Base-by-base conservation (phyloP, 2,797 vertebrate species). In the Gobio occitaniae region DNA sequence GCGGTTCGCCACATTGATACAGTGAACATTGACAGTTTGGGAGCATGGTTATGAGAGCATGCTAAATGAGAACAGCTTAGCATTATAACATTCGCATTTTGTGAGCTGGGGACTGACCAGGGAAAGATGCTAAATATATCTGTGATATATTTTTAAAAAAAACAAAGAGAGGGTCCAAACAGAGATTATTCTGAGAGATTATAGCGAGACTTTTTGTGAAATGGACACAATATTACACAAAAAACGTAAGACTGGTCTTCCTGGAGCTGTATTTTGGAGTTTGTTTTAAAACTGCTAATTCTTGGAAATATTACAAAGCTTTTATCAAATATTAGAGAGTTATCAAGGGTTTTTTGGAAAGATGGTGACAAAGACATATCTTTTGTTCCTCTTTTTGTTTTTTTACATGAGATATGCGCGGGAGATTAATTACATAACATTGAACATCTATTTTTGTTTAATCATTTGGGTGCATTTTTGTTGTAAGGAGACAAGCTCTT, bases 161-260 rank as follows among this genome's bases (percentile, higher is more conserved):
- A 75, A 79, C 4, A 50, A 15, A 19, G 10, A 65, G 25, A 29
- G 66, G 65, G 50, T 76, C 83, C 32, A 12, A 61, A 56, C 54
- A 36, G 78, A 77, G 72, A 75, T 78, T 89, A 65, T 77, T 77
- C 61, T 41, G 32, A 84, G 74, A 69, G 47, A 69, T 77, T 77
- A 69, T 63, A 25, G n/a, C 2, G 68, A 74, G 74, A 61, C 59
- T 79, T 87, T 86, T 70, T 59, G 29, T 80, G 77, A 75, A 80
- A 83, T 36, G 36, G 48, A 89, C 85, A 54, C 66, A 84, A 75
- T 89, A 74, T 77, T 68, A n/a, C 50, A 69, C 63, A 84, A 83
- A 65, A 25, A 75, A 89, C 56, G 75, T 83, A 91, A 93, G 90
- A 92, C 93, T 91, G 93, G 92, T 92, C 92, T 93, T 93, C 92